Conservation (phyloP, 2,113 vertebrate species). For the Sclerurus mexicanus region DNA sequence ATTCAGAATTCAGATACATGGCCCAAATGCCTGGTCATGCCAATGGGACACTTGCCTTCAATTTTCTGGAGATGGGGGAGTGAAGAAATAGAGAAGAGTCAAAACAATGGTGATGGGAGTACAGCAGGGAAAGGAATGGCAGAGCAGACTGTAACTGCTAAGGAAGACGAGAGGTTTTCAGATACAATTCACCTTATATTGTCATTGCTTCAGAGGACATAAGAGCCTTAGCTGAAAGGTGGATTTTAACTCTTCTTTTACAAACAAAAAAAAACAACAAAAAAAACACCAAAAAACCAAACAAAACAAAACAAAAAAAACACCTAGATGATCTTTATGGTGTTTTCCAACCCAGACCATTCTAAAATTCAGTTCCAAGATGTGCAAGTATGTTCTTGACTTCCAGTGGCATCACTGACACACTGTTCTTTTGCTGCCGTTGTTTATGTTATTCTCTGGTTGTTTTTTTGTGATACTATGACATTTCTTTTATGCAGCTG, state of each 20-base stretch:
- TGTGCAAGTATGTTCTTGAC: neutral
- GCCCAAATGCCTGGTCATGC: neutral
- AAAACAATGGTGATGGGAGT: neutral
- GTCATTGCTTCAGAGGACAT: neutral
- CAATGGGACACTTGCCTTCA: neutral
- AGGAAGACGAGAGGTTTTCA: neutral
- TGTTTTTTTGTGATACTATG: neutral
- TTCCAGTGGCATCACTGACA: neutral
- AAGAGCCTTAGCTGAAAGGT: neutral
- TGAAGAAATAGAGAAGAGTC: neutral
- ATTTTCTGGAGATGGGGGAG: neutral
- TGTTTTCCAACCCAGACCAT: neutral
- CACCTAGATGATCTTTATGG: neutral
- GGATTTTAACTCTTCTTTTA: neutral
- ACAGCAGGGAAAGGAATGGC: neutral
- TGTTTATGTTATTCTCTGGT: neutral
- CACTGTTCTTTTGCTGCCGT: accelerated
- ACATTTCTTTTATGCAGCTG: neutral
- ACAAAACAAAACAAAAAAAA: too few species aligned
- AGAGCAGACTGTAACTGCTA: neutral
- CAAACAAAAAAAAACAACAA: neutral
- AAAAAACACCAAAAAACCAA: too few species aligned
- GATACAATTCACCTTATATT: neutral
- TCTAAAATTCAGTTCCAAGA: neutral
- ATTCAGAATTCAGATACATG: neutral